Base-by-base conservation (phyloP, 2,797 vertebrate genomes). In the Vireo griseus region DNA sequence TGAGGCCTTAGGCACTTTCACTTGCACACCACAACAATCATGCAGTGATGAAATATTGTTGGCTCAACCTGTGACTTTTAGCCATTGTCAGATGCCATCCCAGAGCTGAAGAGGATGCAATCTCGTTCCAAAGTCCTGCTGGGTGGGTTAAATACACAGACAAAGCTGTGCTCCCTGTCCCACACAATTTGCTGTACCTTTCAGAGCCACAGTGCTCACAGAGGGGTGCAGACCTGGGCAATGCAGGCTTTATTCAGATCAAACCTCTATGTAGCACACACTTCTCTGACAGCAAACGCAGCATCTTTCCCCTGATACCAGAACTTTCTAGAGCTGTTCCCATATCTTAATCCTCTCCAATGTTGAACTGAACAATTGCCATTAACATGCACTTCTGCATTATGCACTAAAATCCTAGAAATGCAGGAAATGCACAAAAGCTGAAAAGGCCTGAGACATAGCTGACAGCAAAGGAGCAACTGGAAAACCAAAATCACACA, bases 171-270 rank as follows among this genome's bases (percentile, higher is more conserved):
- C 17, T 42, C 61, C 16, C 26, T 20, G 15, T 35, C 33, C 71
- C 44, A 52, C 52, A 62, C n/a, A 9, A 8, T 10, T 16, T 45
- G 8, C 35, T 83, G 11, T 3, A 5, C 52, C 33, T 74, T 26
- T 51, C 67, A 83, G 71, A 75, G 67, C 24, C 71, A 25, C 0
- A 4, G 25, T 8, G 15, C 33, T 40, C 57, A 57, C 33, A 25
- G 48, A 20, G 40, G 1, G 17, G 15, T 9, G 35, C n/a, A 58
- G n/a, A 68, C 21, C 63, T 24, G 37, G 39, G 45, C 48, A 74
- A 5, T 0, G 0, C 31, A 25, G 2, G 3, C 7, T 86, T 74
- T 47, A 25, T 13, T 58, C 35, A 11, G 19, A 37, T 21, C 29
- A 44, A 44, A 33, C 31, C 9, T 28, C 16, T 5, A 2, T 5